Evolutionary conservation across 2,113 vertebrate species (phyloP), one percentile per base, ranked within the genome.

Genomic region (Sturnus vulgaris): DNA sequence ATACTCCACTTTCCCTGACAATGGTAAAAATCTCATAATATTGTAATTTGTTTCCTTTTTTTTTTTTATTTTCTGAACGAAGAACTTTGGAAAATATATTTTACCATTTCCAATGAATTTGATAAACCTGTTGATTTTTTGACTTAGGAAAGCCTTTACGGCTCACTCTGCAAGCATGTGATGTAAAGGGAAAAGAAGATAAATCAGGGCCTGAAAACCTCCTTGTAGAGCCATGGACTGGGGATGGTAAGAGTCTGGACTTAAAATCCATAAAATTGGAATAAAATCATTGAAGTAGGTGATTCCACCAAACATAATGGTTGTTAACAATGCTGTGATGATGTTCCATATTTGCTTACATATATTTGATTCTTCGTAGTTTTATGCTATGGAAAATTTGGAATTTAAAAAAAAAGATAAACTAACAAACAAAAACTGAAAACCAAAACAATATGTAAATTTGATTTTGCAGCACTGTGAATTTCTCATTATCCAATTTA

Each of bases 151-250:
- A 99, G 60, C 97, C 98, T 21, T 98, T 99, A n/a, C 98, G 98
- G 79, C 97, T 99, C 35, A 98, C 98, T 85, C 94, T 99, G 65
- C 99, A 99, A 91, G 99, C 99, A 5, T 99, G 99, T 96, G 99
- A 99, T 88, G 99, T 99, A 12, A 99, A 99, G 96, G 99, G 99
- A 42, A 99, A 99, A 96, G 99, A 99, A 91, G 99, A 99, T 79
- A 99, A 99, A 89, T 99, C 99, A 6, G 99, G 99, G 49, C 99
- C 99, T 25, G 99, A 99, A 97, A 99, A 99, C 96, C 98, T 99
- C 92, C 98, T 99, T 21, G 96, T 97, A 14, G 99, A 99, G 56
- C 98, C 99, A 0, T 98, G 98, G 97, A 98, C 98, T 15, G 99
- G 99, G 72, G 99, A 99, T 14, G 99, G 99, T 99, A 98, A 96